These are phyloP conservation scores for Takifugu flavidus DNA, from an alignment of 2,113 vertebrate species.

Conservation along the genomic window DNA sequence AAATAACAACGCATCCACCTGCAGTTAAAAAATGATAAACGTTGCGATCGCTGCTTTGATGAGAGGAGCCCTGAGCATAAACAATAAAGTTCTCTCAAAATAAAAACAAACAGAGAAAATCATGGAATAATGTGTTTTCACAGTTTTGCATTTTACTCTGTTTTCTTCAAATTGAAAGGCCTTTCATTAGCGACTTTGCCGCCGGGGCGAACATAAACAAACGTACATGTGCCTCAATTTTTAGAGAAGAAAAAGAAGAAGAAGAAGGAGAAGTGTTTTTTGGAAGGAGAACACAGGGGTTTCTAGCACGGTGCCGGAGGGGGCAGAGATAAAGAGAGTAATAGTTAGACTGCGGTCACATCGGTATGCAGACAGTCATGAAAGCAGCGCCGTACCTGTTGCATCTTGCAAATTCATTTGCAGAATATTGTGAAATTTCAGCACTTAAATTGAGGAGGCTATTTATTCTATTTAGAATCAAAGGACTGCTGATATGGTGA, in stretches of 20 bases:
- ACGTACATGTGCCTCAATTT: slow-evolving; percentile 64
- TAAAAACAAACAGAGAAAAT: slow-evolving; percentile 27
- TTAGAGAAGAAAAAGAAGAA: slow-evolving; percentile 30
- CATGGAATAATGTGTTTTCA: neutral
- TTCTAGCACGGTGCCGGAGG: slow-evolving; percentile 72
- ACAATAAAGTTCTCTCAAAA: slow-evolving; percentile 29
- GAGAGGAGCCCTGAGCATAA: slow-evolving; percentile 49
- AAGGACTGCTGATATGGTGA: slow-evolving; percentile 7
- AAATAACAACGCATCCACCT: slow-evolving; percentile 71
- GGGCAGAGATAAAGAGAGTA: slow-evolving; percentile 74
- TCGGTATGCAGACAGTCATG: slow-evolving; percentile 79
- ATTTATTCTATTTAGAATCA: slow-evolving; percentile 29
- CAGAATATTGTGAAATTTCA: slow-evolving; percentile 75
- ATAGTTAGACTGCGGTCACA: slow-evolving; percentile 82
- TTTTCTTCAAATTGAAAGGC: neutral
- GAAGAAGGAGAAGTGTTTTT: slow-evolving; percentile 31
- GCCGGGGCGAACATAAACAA: slow-evolving; percentile 75
- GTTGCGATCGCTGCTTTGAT: slow-evolving; percentile 64
- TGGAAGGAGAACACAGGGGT: slow-evolving; percentile 74
- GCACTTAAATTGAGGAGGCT: slow-evolving; percentile 56
- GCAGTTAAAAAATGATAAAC: slow-evolving; percentile 64
- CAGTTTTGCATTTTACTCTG: neutral
- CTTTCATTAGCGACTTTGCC: slow-evolving; percentile 44
- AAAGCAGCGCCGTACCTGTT: slow-evolving; percentile 74
- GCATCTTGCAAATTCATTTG: slow-evolving; percentile 81